These are phyloP conservation scores for Eupithecia tripunctaria DNA, from an alignment of 2,888 invertebrate genomes.

Conservation along the genomic window DNA sequence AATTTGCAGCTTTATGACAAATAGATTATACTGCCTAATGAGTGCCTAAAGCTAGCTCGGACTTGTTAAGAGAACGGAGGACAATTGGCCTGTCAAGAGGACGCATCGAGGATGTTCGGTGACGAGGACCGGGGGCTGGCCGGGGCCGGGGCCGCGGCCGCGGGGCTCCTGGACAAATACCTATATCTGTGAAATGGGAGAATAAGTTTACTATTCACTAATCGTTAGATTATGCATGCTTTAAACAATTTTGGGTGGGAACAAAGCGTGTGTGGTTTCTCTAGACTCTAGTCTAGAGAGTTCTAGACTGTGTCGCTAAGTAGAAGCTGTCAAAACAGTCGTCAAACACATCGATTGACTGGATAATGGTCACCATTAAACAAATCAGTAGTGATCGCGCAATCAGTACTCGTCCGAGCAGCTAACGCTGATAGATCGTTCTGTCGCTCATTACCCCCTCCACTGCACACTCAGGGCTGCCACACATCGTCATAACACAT, in stretches of 20 bases:
- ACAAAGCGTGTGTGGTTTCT: too few relatives aligned
- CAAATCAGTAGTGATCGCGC: conserved; percentile 36
- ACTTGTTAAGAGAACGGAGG: neutral
- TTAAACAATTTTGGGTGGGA: neutral
- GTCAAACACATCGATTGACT: conserved; percentile 2
- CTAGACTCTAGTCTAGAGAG: neutral
- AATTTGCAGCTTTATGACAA: too few relatives aligned
- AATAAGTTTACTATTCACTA: too few relatives aligned
- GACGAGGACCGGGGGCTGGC: neutral
- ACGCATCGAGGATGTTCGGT: neutral
- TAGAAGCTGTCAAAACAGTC: neutral
- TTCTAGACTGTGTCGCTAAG: neutral
- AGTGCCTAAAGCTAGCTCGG: too few relatives aligned
- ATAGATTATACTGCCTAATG: too few relatives aligned
- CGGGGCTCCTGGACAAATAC: too few relatives aligned
- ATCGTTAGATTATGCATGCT: neutral
- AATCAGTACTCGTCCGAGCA: conserved; percentile 37
- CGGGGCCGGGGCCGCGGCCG: too few relatives aligned
- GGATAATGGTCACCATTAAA: conserved; percentile 15
- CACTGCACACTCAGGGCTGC: conserved; percentile 22
- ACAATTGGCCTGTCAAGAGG: neutral
- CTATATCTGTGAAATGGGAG: neutral
- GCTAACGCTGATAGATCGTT: conserved; percentile 46
- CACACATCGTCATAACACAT: neutral
- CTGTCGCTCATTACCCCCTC: conserved; percentile 50